Evolutionary conservation across 2,797 vertebrate species (phyloP).

Genomic region (Gallinago solitaria): DNA sequence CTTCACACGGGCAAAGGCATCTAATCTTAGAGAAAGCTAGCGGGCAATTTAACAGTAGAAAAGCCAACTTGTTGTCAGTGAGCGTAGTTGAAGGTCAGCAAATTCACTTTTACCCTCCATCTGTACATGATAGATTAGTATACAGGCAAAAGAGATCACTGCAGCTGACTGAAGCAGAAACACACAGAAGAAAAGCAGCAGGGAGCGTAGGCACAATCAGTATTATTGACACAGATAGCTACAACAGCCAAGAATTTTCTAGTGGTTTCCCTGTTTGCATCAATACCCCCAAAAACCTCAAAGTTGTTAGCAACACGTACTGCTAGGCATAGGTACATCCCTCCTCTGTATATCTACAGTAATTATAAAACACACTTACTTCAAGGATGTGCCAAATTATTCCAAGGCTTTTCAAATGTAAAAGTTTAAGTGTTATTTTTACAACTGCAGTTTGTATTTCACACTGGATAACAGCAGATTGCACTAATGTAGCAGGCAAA

Average conservation of each 20-base stretch:
- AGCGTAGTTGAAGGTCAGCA: background rate
- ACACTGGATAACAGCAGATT: background rate
- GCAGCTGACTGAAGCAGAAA: background rate
- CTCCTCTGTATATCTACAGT: background rate
- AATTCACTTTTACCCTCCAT: background rate
- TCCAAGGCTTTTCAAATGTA: background rate
- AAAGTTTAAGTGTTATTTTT: background rate
- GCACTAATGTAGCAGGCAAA: slow-evolving; percentile 4
- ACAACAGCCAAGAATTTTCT: background rate
- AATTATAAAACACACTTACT: background rate
- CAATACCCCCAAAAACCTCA: background rate
- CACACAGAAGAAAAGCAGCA: background rate
- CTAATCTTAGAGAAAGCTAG: background rate
- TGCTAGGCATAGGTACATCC: background rate
- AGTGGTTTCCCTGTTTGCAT: background rate
- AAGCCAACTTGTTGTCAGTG: background rate
- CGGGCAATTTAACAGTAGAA: background rate
- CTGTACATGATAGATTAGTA: background rate
- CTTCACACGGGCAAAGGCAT: background rate
- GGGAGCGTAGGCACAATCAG: background rate
- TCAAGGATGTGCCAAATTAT: background rate
- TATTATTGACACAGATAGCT: background rate
- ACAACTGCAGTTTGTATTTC: background rate
- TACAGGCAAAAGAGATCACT: background rate
- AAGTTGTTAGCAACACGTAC: background rate